Base-by-base conservation (phyloP, 2,113 vertebrate species). In the Elanus axillaris region DNA sequence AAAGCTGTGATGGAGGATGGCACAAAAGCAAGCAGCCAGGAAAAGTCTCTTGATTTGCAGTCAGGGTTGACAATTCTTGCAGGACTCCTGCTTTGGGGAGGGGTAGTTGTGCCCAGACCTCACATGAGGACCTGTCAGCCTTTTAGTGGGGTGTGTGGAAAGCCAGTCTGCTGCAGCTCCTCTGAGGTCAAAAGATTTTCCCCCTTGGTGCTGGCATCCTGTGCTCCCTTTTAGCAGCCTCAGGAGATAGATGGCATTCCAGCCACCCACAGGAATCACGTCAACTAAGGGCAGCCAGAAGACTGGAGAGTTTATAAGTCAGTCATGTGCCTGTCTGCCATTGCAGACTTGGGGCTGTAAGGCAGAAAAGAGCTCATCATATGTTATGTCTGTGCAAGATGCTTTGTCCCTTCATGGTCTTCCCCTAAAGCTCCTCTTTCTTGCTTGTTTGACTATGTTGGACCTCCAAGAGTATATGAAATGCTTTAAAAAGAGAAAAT, bases 191-290 rank as follows among this genome's bases (percentile, higher is more conserved):
- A 62, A 91, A 95, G 94, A 55, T 75, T 96, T 77, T 25, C 75
- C 73, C 59, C 95, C 87, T 87, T 27, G 38, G 67, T 34, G 50
- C 43, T 91, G 79, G 47, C 82, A 95, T 62, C 58, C 90, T 52
- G 12, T 63, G 63, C 52, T 93, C 64, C 59, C 78, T 73, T 90
- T 58, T 74, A 85, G 96, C 96, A 94, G 94, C 77, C 94, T 96
- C 84, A 47, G 91, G 93, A 94, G 96, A 97, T 95, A 75, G 89
- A 97, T 97, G 95, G 66, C 97, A 98, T 97, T 89, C 93, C 97
- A 97, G 64, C 91, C 87, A 71, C 97, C 97, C 97, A 95, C 97
- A 76, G 92, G 88, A 72, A 14, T 80, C 67, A 77, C 78, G 90
- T 93, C 97, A 98, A 96, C 96, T 95, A 67, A 94, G 97, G 96